Evolutionary conservation across 2,113 vertebrate genomes (phyloP), one percentile per base, ranked within the genome.

Genomic region (Sprattus sprattus): DNA sequence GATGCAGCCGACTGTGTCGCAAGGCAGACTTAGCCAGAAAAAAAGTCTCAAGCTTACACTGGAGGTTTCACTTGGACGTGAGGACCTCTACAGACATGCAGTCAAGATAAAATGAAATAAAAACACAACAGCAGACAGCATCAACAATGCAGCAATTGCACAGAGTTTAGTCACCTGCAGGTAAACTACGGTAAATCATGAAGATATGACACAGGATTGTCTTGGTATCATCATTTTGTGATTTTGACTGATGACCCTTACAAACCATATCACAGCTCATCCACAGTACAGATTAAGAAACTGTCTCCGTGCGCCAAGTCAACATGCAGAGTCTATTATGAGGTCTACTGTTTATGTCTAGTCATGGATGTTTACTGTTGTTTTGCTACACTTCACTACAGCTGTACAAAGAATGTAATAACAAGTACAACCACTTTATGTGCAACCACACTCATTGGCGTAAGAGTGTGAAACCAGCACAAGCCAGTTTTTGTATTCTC

Each of bases 1-100:
- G 71, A 78, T 78, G 71, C 15, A 78, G 71, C 15, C 71, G 71
- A 78, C 25, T 78, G 71, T 78, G 71, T 78, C 16, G 71, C 71
- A 78, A 78, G 32, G 71, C 71, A 78, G 71, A 78, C 71, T 15
- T 78, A 39, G 10, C 71, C 71, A 39, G 71, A 28, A 78, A 15
- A 32, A 78, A 6, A 13, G 25, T n/a, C 22, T n/a, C 9, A 25
- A 2, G 7, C n/a, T 28, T 60, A 5, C 18, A 22, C 54, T 60
- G 54, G 22, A 28, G n/a, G 64, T 28, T n/a, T 67, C 20, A 22
- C 64, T 67, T 8, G 4, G 32, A 13, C 71, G 1, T 6, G 22
- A 6, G 22, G 60, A 64, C 67, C 13, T 75, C 25, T 13, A 75
- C 10, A 47, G 46, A 10, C 18, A 20, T 60, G 18, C 18, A 60